Base-by-base conservation (phyloP, 2,113 vertebrate species). In the Calypte anna region DNA sequence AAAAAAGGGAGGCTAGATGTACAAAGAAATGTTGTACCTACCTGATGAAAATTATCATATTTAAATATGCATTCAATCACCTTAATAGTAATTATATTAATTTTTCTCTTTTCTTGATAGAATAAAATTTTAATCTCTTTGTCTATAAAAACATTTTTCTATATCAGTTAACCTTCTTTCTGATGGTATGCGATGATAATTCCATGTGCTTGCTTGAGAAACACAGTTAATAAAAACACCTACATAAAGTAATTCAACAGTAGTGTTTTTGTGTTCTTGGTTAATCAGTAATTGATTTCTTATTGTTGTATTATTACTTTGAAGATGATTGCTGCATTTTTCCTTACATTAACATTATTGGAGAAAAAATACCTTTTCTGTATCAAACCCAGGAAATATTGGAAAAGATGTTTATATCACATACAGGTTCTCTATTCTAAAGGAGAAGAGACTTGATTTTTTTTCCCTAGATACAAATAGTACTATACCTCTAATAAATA, bases 351-450 rank as follows among this genome's bases (percentile, higher is more conserved):
- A 9, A 31, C 3, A 58, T 82, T 82, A 28, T 9, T 81, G 25
- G 9, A 58, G 38, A 74, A 7, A 40, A 83, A 77, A 74, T 51
- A 1, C 2, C 3, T 83, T 27, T 84, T 86, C 53, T 54, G 25
- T 66, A 70, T 38, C 10, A 78, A 83, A 81, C 16, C 4, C 16
- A 81, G 12, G 40, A 86, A 61, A 83, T 36, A 1, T 4, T 73
- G 25, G 24, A 81, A 86, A 81, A 88, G 19, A 43, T 25, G 2
- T 1, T 55, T 87, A 8, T 46, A n/a, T 51, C 23, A 25, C 13
- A 73, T 40, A 27, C 4, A 3, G 7, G 5, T 55, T 66, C 3
- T 7, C 3, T 58, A 2, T 21, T 19, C 1, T 20, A 58, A 38
- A 33, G 18, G 13, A 82, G 8, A 51, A 59, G 9, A 5, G 7